Evolutionary conservation across 2,888 invertebrate species (phyloP).

Genomic region (Serrognathus titanus): DNA sequence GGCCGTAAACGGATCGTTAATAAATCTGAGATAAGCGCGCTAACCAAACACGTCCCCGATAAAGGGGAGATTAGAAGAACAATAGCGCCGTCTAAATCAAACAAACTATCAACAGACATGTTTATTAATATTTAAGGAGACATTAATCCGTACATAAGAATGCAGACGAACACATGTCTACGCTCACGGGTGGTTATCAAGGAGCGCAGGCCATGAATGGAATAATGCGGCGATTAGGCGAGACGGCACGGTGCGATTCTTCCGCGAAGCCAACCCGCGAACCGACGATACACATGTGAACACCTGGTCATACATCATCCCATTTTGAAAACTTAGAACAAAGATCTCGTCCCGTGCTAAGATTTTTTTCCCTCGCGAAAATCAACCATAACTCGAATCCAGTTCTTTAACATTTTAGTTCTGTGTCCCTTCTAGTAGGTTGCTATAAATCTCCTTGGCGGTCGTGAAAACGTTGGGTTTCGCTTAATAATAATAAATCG

Average conservation of each 20-base stretch:
- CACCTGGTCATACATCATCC: conserved; percentile 3
- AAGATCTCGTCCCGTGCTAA: too few species aligned
- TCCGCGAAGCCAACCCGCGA: conserved; percentile 31
- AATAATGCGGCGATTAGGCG: conserved; percentile 32
- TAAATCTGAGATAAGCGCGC: not conserved
- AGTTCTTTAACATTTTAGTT: too few species aligned
- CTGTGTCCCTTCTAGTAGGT: too few species aligned
- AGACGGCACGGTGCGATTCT: conserved; percentile 29
- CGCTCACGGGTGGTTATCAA: conserved; percentile 27
- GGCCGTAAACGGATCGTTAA: too few species aligned
- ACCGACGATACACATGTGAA: conserved; percentile 20
- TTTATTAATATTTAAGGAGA: conserved; percentile 31
- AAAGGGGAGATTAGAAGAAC: conserved; percentile 8
- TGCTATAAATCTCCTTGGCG: too few species aligned
- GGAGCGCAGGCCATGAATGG: conserved; percentile 23
- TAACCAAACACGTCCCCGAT: not conserved
- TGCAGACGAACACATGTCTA: conserved; percentile 27
- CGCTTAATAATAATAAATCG: too few species aligned
- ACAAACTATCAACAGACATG: conserved; percentile 30
- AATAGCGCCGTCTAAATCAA: conserved; percentile 26
- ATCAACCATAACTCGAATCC: too few species aligned
- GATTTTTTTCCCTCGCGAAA: too few species aligned
- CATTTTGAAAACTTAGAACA: too few species aligned
- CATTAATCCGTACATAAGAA: conserved; percentile 28
- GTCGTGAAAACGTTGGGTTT: too few species aligned